Evolutionary conservation across 2,888 invertebrate genomes (phyloP).

Genomic region (Cosmopolites sordidus): DNA sequence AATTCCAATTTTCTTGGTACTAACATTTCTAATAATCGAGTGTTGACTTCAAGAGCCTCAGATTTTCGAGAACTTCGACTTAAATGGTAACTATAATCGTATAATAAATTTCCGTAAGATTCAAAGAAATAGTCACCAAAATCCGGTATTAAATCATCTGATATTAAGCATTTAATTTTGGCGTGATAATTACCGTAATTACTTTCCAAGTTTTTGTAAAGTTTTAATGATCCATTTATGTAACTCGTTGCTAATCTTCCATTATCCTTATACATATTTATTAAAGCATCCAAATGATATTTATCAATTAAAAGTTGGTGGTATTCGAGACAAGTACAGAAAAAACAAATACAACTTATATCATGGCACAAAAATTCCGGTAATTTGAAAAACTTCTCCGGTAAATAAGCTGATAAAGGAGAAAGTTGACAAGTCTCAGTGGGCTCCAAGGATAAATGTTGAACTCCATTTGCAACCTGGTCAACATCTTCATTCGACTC

Average conservation of each 20-base stretch:
- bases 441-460: constrained; percentile 30
- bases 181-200: constrained; percentile 21
- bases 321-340: constrained; percentile 36
- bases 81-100: constrained; percentile 33
- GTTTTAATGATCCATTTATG: constrained; percentile 29
- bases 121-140: constrained; percentile 27
- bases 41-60: constrained; percentile 30
- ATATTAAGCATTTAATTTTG: constrained; percentile 17
- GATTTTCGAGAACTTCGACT: constrained; percentile 18
- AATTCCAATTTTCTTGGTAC: constrained; percentile 27
- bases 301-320: constrained; percentile 33
- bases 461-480: constrained; percentile 13
- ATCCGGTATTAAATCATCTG: constrained; percentile 21
- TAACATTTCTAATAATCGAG: constrained; percentile 28
- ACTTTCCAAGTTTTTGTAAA: constrained; percentile 27
- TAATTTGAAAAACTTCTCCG: constrained; percentile 28
- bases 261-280: constrained; percentile 30
- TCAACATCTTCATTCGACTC: constrained; percentile 17
- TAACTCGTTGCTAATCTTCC: constrained; percentile 25
- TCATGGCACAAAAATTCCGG: constrained; percentile 33
- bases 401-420: constrained; percentile 33
- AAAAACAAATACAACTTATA: constrained; percentile 34
- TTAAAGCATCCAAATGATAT: constrained; percentile 32
- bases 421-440: constrained; percentile 20
- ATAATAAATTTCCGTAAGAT: constrained; percentile 28